phyloP scores from a whole-genome alignment of 2,113 vertebrate species.

The Toxotes chatareus region DNA sequence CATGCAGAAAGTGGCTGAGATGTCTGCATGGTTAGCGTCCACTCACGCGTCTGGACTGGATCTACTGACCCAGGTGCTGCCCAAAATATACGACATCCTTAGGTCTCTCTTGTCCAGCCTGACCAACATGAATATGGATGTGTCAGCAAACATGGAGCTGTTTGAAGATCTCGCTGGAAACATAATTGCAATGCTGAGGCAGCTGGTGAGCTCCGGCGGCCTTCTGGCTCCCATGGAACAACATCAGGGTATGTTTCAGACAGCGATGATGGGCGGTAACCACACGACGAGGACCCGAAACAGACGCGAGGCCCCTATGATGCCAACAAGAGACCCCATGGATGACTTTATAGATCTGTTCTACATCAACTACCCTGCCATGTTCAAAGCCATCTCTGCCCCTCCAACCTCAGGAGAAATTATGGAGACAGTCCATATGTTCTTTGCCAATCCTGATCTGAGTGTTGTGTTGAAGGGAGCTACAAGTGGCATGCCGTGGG shows the following conservation, averaged over 20 bases:
- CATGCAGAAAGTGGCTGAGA: slow-evolving; percentile 52
- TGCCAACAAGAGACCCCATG: slow-evolving; percentile 53
- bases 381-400: slow-evolving; percentile 66
- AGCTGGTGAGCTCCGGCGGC: slow-evolving; percentile 54
- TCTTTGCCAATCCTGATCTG: slow-evolving; percentile 80
- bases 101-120: slow-evolving; percentile 51
- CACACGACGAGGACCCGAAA: neutral
- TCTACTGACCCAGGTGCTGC: slow-evolving; percentile 70
- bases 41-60: slow-evolving; percentile 67
- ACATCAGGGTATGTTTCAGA: neutral
- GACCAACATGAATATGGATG: slow-evolving; percentile 23
- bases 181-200: slow-evolving; percentile 60
- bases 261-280: neutral
- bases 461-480: slow-evolving; percentile 73
- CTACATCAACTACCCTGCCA: slow-evolving; percentile 74
- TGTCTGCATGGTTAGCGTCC: slow-evolving; percentile 70
- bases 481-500: slow-evolving; percentile 53
- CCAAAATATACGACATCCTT: slow-evolving; percentile 60
- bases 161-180: slow-evolving; percentile 66
- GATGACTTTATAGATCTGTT: slow-evolving; percentile 81
- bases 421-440: slow-evolving; percentile 73
- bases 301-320: slow-evolving; percentile 36
- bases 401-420: slow-evolving; percentile 69
- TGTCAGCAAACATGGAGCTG: slow-evolving; percentile 29
- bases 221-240: slow-evolving; percentile 34